Conservation (phyloP, 2,797 vertebrate species). For the Ataeniobius toweri region DNA sequence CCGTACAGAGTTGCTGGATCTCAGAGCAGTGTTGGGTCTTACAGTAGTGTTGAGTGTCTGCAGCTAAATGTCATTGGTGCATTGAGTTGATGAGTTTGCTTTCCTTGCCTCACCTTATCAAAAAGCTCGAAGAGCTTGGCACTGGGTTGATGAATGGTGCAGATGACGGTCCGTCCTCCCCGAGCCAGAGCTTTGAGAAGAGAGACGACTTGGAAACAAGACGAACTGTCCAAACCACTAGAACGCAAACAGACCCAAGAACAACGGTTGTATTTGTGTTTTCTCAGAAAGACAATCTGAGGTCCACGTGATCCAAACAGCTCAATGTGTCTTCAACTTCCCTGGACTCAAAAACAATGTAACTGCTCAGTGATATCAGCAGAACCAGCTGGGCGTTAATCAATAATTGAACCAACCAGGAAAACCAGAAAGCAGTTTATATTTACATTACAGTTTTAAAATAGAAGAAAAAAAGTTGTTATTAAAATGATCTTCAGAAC, state of each 20-base stretch:
- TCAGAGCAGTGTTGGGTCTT: neutral
- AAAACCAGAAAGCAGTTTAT: neutral
- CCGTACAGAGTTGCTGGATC: neutral
- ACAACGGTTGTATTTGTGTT: neutral
- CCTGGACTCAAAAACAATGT: too few relatives aligned
- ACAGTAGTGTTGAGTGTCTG: neutral
- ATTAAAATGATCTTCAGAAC: neutral
- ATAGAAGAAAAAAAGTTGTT: neutral
- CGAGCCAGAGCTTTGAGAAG: slow-evolving; percentile 92
- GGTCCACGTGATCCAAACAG: neutral
- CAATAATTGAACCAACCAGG: neutral
- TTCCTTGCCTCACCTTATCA: slow-evolving; percentile 84
- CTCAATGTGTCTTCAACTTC: neutral
- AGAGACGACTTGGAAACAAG: slow-evolving; percentile 96
- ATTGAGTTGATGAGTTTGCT: neutral
- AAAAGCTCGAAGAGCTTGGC: slow-evolving; percentile 97
- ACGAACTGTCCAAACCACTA: slow-evolving; percentile 93
- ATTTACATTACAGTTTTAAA: neutral
- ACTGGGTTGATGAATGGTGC: slow-evolving; percentile 97
- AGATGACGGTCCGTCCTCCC: slow-evolving; percentile 94
- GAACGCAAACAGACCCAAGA: slow-evolving; percentile 8
- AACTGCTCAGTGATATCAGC: neutral
- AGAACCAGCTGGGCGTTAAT: neutral
- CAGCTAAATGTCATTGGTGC: neutral
- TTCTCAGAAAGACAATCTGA: neutral